Base-by-base conservation (phyloP, 2,797 vertebrate genomes). In the Melanotaenia maccullochi region DNA sequence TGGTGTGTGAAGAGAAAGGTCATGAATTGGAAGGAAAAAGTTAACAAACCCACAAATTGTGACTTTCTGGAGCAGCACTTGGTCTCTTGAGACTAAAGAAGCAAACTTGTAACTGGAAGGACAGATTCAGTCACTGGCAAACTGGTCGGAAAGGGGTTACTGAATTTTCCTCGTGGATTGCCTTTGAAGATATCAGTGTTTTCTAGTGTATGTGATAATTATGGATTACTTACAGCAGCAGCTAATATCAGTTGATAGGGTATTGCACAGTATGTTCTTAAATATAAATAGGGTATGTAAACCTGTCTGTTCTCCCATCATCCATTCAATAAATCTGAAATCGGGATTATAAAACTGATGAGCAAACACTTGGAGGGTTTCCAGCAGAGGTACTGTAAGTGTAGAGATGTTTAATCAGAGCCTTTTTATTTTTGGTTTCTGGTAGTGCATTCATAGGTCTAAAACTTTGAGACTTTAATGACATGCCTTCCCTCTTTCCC, bases 1-100 rank as follows among this genome's bases (percentile, higher is more conserved):
- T 40, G 57, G 59, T 58, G 36, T 30, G 58, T 22, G 36, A 35
- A 14, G 28, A 64, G 56, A 68, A 78, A 61, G 67, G 47, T 47
- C 55, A 68, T 35, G 64, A 60, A 16, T 58, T 75, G 51, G 51
- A 52, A 70, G 60, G 61, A 57, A 61, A 80, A 68, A 61, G 61
- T 60, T 36, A 65, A 67, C 75, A 66, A 44, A 60, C 8, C 35
- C 51, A 55, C 20, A 70, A 68, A 36, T 58, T 22, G 28, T 54
- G 64, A 42, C 35, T 18, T 16, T 85, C 76, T 84, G 77, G 78
- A 76, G 62, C 60, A 54, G 51, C 65, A 65, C 60, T 63, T 73
- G 70, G 71, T 81, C 79, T 78, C 71, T 35, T 57, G 61, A 84
- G 71, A 72, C 49, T 35, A 35, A 69, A 69, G 61, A 71, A 38